These are phyloP conservation scores for Prionailurus bengalensis DNA, from an alignment of 2,113 vertebrate species.

Conservation along the genomic window DNA sequence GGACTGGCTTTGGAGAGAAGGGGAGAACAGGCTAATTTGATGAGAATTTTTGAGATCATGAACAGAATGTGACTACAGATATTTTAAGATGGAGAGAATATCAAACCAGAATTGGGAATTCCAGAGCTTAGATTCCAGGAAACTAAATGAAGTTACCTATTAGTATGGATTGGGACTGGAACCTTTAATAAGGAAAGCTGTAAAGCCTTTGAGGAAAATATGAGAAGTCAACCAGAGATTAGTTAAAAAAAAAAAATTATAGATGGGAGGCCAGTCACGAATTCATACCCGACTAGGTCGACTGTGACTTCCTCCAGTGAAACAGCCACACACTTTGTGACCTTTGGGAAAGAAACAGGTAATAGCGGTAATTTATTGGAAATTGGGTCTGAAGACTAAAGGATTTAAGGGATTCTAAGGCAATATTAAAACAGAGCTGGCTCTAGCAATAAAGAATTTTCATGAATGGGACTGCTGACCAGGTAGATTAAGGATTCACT, in stretches of 20 bases:
- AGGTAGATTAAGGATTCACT: conserved; percentile 3
- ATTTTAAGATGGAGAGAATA: not conserved
- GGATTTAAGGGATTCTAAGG: not conserved
- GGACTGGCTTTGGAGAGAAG: not conserved
- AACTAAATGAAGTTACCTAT: not conserved
- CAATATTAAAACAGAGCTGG: not conserved
- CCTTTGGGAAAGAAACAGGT: not conserved
- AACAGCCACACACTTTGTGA: not conserved
- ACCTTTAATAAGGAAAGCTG: conserved; percentile 16
- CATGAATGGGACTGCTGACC: not conserved
- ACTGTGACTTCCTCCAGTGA: not conserved
- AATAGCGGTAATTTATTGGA: not conserved
- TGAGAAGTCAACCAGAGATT: not conserved
- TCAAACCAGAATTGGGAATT: not conserved
- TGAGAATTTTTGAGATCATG: conserved; percentile 29
- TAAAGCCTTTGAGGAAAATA: not conserved
- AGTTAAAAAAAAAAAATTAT: not conserved
- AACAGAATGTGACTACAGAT: not conserved
- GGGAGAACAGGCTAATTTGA: not conserved
- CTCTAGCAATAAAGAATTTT: not conserved
- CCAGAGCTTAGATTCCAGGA: not conserved
- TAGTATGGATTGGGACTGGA: not conserved
- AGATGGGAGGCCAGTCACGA: not conserved
- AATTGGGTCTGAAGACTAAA: not conserved
- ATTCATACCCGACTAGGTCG: not conserved